phyloP scores from a whole-genome alignment of 2,797 vertebrate genomes.

The Tauraco hartlaubi region DNA sequence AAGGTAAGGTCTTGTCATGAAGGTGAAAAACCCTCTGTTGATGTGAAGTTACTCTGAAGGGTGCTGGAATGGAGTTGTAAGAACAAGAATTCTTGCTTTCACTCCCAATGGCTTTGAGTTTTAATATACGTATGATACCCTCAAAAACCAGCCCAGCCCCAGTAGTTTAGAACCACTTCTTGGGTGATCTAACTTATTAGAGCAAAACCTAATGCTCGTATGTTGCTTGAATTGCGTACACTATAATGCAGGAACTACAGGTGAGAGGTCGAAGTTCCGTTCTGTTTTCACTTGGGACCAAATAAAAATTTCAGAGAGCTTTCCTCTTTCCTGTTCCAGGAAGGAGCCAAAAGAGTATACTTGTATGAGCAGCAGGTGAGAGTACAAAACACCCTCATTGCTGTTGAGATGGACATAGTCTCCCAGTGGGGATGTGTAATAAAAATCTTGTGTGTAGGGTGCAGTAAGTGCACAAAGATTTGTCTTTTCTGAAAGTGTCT shows the following conservation, averaged over 20 bases:
- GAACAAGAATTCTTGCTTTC: not conserved
- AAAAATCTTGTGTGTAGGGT: not conserved
- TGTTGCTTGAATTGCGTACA: accelerated
- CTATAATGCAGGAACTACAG: not conserved
- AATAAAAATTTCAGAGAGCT: not conserved
- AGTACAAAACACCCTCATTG: not conserved
- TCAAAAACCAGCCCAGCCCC: not conserved
- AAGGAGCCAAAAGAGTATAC: not conserved
- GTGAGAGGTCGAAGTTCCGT: not conserved
- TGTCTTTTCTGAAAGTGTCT: not conserved
- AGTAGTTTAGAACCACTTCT: not conserved
- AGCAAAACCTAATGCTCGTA: not conserved
- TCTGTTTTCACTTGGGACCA: not conserved
- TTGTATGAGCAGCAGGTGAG: not conserved
- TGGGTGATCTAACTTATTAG: not conserved
- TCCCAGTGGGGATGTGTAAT: not conserved
- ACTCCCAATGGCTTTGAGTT: not conserved
- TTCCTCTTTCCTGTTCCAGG: not conserved
- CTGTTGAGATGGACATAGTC: not conserved
- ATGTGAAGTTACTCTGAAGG: not conserved
- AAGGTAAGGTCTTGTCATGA: not conserved
- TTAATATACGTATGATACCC: not conserved
- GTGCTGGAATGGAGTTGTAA: not conserved
- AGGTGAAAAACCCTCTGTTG: not conserved
- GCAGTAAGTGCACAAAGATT: not conserved